Evolutionary conservation across 2,113 vertebrate genomes (phyloP).

Genomic region (Heterochromis multidens): DNA sequence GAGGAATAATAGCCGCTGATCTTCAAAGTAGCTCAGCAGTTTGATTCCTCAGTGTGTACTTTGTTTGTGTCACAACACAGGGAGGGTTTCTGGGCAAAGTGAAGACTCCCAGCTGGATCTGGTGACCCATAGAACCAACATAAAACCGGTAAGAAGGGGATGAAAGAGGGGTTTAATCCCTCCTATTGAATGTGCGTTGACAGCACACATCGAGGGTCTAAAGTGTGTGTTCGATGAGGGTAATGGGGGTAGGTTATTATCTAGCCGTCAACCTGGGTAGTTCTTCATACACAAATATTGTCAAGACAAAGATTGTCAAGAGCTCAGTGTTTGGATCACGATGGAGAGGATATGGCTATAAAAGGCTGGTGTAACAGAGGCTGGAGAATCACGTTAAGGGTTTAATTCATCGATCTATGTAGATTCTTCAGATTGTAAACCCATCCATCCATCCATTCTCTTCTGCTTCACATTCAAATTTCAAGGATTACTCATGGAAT

Average conservation of each 20-base stretch:
- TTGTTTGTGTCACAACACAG: constrained; percentile 57
- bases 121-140: constrained; percentile 56
- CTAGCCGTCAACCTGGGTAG: constrained; percentile 2
- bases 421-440: background rate
- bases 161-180: constrained; percentile 70
- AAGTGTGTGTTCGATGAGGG: constrained; percentile 65
- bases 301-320: constrained; percentile 31
- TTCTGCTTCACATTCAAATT: background rate
- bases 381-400: background rate
- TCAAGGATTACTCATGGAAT: background rate
- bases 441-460: too few relatives aligned
- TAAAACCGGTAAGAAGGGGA: constrained; percentile 57
- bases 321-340: constrained; percentile 17
- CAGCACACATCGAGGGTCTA: constrained; percentile 57
- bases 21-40: constrained; percentile 60
- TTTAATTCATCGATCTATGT: background rate
- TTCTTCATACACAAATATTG: constrained; percentile 44
- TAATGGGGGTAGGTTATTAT: constrained; percentile 62
- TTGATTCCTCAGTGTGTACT: constrained; percentile 48
- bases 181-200: constrained; percentile 52
- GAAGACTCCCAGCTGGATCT: constrained; percentile 62
- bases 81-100: constrained; percentile 45
- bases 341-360: background rate
- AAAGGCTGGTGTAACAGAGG: background rate
- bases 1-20: constrained; percentile 53